Evolutionary conservation across 2,797 vertebrate genomes (phyloP), one percentile per base, ranked within the genome.

Genomic region (Semaprochilodus insignis): DNA sequence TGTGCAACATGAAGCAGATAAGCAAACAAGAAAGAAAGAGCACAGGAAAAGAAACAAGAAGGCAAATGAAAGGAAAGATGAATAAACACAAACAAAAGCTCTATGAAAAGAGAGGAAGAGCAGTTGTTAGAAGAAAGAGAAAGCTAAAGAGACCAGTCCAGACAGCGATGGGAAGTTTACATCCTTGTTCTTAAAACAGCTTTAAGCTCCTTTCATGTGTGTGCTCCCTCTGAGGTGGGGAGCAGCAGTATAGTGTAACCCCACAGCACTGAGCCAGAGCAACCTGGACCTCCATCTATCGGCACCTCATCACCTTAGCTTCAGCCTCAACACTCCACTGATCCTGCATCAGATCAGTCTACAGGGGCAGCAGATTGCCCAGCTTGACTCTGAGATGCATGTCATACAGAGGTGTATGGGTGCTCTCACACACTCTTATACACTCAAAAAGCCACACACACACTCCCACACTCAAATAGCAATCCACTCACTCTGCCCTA

Each of bases 71-170:
- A 71, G 60, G 5, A 51, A 19, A 60, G 65, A 75, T 25, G 25
- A 55, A 75, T 83, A 69, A 84, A 85, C 88, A 83, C 19, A 57
- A 88, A 79, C 57, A 80, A 82, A 83, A 90, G 85, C 90, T 85
- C 85, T 89, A 90, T 88, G 86, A 88, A 88, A 84, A 89, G 87
- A 21, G 90, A 87, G 89, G 89, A 81, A 85, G 83, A 89, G 44
- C 40, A 15, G 89, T n/a, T 92, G 85, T 31, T 66, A 62, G 87
- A 81, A 87, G 74, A 77, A 5, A 17, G 17, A 55, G 3, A 55
- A 17, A 55, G 15, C 89, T 86, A 5, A 10, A 44, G 87, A 89
- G 84, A 85, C 19, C 10, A 80, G 89, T 89, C 92, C 85, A 44
- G 73, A 90, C 82, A 86, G 87, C 88, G 88, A 87, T 91, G 87